Conservation (phyloP, 2,113 vertebrate genomes). For the Strix uralensis region DNA sequence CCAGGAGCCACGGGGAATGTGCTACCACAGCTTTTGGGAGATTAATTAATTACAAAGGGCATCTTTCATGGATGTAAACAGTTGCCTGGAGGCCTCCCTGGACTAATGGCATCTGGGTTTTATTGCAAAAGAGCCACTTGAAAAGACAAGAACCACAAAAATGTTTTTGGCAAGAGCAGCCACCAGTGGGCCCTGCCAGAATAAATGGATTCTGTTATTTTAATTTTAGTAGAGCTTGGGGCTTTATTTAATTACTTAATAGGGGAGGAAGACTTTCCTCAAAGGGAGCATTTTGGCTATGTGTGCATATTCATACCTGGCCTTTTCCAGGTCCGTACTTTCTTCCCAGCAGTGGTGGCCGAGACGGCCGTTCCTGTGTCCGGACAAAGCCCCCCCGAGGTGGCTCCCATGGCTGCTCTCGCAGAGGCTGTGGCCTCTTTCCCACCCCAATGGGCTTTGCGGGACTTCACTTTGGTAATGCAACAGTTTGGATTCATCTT, state of each 20-base stretch:
- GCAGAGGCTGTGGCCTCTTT: background rate
- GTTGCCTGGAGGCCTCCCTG: constrained; percentile 25
- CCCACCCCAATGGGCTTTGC: background rate
- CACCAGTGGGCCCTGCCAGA: constrained; percentile 29
- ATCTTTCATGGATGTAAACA: constrained; percentile 47
- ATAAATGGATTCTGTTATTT: constrained; percentile 55
- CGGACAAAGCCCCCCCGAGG: background rate
- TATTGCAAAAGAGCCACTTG: constrained; percentile 58
- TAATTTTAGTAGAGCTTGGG: constrained; percentile 38
- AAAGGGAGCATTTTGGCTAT: background rate
- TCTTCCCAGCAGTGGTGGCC: background rate
- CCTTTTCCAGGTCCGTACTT: background rate
- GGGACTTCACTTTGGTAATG: background rate
- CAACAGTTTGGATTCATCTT: background rate
- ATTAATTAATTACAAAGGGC: constrained; percentile 50
- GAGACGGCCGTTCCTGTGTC: accelerated
- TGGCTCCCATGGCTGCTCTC: background rate
- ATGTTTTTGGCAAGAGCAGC: constrained; percentile 50
- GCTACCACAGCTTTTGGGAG: constrained; percentile 15
- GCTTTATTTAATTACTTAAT: constrained; percentile 58
- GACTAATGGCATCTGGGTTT: constrained; percentile 56
- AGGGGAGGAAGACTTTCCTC: constrained; percentile 12
- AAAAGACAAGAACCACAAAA: constrained; percentile 62
- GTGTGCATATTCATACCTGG: background rate
- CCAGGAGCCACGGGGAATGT: background rate